Base-by-base conservation (phyloP, 2,797 vertebrate species). In the Neosilurus hyrtlii region DNA sequence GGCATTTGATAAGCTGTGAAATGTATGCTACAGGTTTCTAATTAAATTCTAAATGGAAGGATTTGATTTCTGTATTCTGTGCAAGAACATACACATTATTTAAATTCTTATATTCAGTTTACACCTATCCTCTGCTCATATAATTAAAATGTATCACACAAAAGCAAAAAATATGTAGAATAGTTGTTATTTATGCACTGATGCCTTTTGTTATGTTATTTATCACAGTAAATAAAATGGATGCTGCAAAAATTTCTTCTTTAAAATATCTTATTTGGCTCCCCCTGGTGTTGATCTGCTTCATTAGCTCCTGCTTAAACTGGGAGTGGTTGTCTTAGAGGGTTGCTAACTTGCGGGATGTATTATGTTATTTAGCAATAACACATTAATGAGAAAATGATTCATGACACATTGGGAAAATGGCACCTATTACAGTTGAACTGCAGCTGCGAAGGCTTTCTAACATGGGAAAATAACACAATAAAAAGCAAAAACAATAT, bases 371-470 rank as follows among this genome's bases (percentile, higher is more conserved):
- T 73, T 85, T 67, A 82, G 73, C 86, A 89, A 89, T 87, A 82
- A 83, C 83, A 84, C 80, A 87, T 86, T 85, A 83, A 90, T 88
- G 83, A 88, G 80, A 84, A 87, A 83, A 89, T 90, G 82, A 86
- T 82, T 89, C 87, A 91, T 84, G 82, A 78, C 37, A 83, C 74
- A 82, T 84, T 80, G 81, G 71, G 62, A 86, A 88, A 88, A 90
- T 88, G 85, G 43, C 52, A 86, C 89, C 78, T 84, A 91, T 87
- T 90, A 87, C 83, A 84, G 89, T 89, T 89, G 89, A 91, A 91
- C 91, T 86, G 88, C 80, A 83, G 86, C 77, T 86, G 73, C 73
- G 30, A 30, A 30, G 30, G 30, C 30, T 30, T 30, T 30, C 30
- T 30, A 30, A 30, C 30, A 30, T 30, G 30, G 30, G 43, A 43